Evolutionary conservation across 2,113 vertebrate genomes (phyloP).

Genomic region (Hassar affinis): DNA sequence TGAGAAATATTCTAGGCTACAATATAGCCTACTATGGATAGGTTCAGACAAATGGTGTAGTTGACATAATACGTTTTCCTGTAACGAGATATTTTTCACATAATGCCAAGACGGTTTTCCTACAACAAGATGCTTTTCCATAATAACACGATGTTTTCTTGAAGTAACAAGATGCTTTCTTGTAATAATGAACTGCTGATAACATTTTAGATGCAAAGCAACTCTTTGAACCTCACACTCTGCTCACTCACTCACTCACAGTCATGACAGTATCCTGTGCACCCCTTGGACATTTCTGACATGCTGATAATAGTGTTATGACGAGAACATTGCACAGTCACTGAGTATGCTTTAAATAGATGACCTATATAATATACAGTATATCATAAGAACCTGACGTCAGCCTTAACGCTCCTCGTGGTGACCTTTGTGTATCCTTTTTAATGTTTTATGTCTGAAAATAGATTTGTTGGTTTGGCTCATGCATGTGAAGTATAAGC

Average conservation of each 20-base stretch:
- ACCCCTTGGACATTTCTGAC: not conserved
- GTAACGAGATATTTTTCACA: not conserved
- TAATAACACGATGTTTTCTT: not conserved
- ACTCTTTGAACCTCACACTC: too few relatives aligned
- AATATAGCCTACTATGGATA: not conserved
- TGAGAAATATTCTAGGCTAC: too few relatives aligned
- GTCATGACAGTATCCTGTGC: not conserved
- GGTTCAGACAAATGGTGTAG: not conserved
- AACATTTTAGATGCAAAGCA: not conserved
- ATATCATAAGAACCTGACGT: not conserved
- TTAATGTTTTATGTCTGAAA: not conserved
- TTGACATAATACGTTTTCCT: not conserved
- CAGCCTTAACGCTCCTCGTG: not conserved
- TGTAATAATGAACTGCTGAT: not conserved
- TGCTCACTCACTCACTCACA: too few relatives aligned
- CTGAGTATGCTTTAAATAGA: not conserved
- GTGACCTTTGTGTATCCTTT: not conserved
- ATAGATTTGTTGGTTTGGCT: not conserved
- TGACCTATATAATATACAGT: not conserved
- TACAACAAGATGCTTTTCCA: not conserved
- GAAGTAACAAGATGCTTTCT: not conserved
- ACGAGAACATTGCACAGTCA: not conserved
- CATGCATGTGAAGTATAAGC: not conserved
- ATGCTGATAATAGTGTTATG: slow-evolving; percentile 7
- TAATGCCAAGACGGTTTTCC: not conserved